Evolutionary conservation across 2,888 invertebrate genomes (phyloP).

Genomic region (Drosophila eohydei): DNA sequence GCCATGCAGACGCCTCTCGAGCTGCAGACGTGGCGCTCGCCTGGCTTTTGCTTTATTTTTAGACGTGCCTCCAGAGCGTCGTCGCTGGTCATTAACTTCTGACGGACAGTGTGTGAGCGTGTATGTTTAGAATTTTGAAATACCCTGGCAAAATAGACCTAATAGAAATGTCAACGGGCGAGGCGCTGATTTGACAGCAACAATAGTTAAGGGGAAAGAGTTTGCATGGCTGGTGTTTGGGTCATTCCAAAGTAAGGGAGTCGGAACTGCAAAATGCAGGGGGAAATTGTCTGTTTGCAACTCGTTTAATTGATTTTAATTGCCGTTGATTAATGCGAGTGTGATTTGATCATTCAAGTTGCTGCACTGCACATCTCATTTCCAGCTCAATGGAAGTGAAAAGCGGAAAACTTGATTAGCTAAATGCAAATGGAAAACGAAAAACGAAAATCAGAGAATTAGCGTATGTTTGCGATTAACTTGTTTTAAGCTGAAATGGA

Average conservation of each 20-base stretch:
- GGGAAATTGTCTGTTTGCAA: constrained; percentile 58
- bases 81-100: constrained; percentile 70
- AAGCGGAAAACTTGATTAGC: constrained; percentile 35
- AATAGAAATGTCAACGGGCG: constrained; percentile 78
- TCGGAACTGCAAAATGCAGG: constrained; percentile 5
- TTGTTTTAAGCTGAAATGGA: neutral
- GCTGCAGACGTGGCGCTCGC: constrained; percentile 41
- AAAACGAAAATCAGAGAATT: neutral
- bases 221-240: neutral
- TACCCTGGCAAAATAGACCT: constrained; percentile 67
- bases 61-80: constrained; percentile 36
- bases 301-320: constrained; percentile 76
- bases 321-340: constrained; percentile 67
- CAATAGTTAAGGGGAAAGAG: neutral
- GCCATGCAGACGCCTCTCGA: constrained; percentile 62
- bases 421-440: constrained; percentile 13
- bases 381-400: constrained; percentile 32
- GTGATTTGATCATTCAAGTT: constrained; percentile 42
- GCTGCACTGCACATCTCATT: constrained; percentile 27
- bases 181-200: constrained; percentile 69
- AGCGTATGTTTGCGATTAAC: constrained; percentile 9
- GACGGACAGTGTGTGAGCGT: constrained; percentile 46
- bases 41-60: constrained; percentile 44
- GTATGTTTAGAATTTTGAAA: constrained; percentile 67
- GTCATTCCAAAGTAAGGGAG: neutral